A percentile compares a stretch with the other conserved stretches of the same genome.
Conservation (phyloP, 2,113 vertebrate genomes). For the Tenrec ecaudatus region DNA sequence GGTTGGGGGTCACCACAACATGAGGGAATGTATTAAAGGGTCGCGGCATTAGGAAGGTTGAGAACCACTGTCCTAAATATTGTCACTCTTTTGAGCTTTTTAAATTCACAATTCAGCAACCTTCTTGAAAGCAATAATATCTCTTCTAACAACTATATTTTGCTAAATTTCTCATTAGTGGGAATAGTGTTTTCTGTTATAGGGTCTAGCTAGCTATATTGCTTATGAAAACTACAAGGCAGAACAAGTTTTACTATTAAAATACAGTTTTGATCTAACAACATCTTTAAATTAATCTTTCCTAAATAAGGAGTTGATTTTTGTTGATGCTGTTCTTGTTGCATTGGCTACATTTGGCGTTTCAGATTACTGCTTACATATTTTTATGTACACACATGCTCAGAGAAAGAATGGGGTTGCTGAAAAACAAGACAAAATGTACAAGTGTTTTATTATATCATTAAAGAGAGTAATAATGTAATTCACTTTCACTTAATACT, state of each 20-base stretch:
- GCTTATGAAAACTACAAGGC: not conserved
- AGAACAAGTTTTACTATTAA: not conserved
- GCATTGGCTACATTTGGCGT: not conserved
- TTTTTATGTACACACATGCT: not conserved
- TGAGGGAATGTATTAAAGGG: no score
- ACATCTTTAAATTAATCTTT: not conserved
- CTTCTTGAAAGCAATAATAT: conserved; percentile 14
- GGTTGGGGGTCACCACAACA: no score
- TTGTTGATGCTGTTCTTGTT: not conserved
- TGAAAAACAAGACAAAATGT: no score
- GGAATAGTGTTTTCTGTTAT: conserved; percentile 32
- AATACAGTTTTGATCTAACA: not conserved
- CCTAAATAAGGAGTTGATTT: not conserved
- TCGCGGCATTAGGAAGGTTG: no score
- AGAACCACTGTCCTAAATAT: not conserved
- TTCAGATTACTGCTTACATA: conserved; percentile 17
- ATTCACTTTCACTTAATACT: no score
- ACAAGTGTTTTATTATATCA: no score
- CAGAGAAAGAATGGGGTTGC: no score
- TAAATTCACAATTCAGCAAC: not conserved
- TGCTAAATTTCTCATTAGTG: not conserved
- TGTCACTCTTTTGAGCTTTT: not conserved
- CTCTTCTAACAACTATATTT: not conserved
- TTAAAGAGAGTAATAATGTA: no score
- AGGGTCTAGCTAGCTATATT: not conserved